A percentile compares a stretch with the other conserved stretches of the same genome.
Conservation (phyloP, 1,140 invertebrate genomes). For the Phocides pigmalion region DNA sequence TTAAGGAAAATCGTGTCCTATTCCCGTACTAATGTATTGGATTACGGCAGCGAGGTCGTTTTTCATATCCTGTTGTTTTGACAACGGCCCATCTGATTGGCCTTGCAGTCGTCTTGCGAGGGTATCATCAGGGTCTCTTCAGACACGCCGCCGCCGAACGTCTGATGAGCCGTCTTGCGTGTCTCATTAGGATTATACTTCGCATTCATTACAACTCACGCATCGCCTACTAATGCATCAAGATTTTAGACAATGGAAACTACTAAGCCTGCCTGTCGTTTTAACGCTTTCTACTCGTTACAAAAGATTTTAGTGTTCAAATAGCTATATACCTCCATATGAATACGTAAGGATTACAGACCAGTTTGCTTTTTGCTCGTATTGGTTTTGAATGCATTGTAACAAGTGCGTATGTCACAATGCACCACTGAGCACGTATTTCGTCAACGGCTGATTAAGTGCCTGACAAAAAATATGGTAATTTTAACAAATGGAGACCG, state of each 20-base stretch:
- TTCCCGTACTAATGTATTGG: constrained; percentile 56
- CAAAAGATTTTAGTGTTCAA: constrained; percentile 17
- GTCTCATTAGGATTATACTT: constrained; percentile 24
- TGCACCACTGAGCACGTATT: background rate
- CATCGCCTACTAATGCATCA: constrained; percentile 27
- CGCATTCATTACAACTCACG: constrained; percentile 31
- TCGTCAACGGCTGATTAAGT: background rate
- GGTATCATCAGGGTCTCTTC: constrained; percentile 61
- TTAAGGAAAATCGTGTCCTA: constrained; percentile 70
- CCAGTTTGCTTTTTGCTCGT: background rate
- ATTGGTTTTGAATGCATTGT: constrained; percentile 5
- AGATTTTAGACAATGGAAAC: constrained; percentile 31
- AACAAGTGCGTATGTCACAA: background rate
- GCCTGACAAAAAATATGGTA: constrained; percentile 13
- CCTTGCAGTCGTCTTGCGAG: constrained; percentile 55
- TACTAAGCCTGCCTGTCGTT: constrained; percentile 15
- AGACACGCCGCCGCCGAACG: constrained; percentile 42
- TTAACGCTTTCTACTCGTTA: constrained; percentile 27
- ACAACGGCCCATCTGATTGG: constrained; percentile 59
- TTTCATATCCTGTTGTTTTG: constrained; percentile 67
- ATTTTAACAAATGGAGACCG: constrained; percentile 7
- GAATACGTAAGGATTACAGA: constrained; percentile 4
- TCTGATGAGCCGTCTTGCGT: constrained; percentile 27
- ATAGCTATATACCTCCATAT: background rate
- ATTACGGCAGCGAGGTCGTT: constrained; percentile 62